Evolutionary conservation across 2,113 vertebrate species (phyloP).

Genomic region (Prinia subflava): DNA sequence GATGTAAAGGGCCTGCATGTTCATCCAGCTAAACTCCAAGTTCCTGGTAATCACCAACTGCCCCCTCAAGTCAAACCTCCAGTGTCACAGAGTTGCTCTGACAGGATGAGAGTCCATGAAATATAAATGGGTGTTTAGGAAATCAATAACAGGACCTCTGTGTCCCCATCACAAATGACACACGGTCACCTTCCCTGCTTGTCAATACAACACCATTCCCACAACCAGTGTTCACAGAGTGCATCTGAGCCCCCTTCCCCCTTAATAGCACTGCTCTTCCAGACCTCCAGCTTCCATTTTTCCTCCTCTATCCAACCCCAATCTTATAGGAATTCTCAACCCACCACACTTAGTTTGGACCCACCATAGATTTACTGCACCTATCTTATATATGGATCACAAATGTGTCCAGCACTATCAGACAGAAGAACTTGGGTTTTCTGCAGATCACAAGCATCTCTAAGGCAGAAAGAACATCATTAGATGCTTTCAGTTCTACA

Average conservation of each 20-base stretch:
- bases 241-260: not conserved
- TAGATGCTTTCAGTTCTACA: not conserved
- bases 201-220: rapidly evolving
- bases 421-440: not conserved
- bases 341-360: not conserved
- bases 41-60: not conserved
- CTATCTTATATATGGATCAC: not conserved
- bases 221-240: not conserved
- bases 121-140: not conserved
- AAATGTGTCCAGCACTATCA: not conserved
- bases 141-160: not conserved
- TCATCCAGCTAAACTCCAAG: not conserved
- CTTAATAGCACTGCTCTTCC: not conserved
- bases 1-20: not conserved
- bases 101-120: not conserved
- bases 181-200: not conserved
- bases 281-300: not conserved
- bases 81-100: not conserved
- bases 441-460: not conserved
- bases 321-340: not conserved
- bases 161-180: not conserved
- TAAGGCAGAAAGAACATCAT: not conserved
- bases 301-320: not conserved
- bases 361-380: not conserved
- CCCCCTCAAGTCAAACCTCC: not conserved